These are phyloP conservation scores for Lasiurus borealis DNA, from an alignment of 2,113 vertebrate genomes.

Conservation along the genomic window DNA sequence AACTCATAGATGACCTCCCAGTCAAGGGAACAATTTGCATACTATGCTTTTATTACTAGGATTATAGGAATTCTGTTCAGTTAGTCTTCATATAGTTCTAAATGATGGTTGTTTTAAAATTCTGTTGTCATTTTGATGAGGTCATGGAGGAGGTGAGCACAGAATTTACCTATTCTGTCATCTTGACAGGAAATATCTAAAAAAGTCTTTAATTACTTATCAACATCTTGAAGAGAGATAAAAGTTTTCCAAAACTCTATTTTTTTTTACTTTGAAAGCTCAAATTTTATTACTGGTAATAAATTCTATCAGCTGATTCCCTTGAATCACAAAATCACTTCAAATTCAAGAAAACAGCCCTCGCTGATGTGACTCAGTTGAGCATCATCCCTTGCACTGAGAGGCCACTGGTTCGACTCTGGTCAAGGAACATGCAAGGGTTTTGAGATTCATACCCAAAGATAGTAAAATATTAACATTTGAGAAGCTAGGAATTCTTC, in stretches of 20 bases:
- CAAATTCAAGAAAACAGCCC: conserved; percentile 3
- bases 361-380: too few relatives aligned
- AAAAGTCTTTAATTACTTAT: not conserved
- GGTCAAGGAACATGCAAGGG: too few relatives aligned
- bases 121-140: not conserved
- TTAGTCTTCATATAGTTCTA: not conserved
- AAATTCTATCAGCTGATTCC: conserved; percentile 20
- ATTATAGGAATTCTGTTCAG: not conserved
- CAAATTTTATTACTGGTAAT: conserved; percentile 23
- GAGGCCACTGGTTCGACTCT: too few relatives aligned
- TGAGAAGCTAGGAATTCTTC: not conserved
- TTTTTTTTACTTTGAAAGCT: conserved; percentile 29
- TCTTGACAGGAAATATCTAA: not conserved
- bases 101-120: not conserved
- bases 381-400: too few relatives aligned
- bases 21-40: too few relatives aligned
- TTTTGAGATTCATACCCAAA: not conserved
- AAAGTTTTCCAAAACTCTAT: conserved; percentile 12
- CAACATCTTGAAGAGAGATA: not conserved
- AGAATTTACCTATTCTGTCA: not conserved
- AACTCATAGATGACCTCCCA: too few relatives aligned
- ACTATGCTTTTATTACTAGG: too few relatives aligned
- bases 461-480: not conserved
- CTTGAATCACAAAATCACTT: conserved; percentile 18
- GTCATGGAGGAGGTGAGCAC: not conserved